A percentile compares a stretch with the other conserved stretches of the same genome.
These are phyloP conservation scores for Brienomyrus longianalis DNA, from an alignment of 2,113 vertebrate species.

Conservation along the genomic window DNA sequence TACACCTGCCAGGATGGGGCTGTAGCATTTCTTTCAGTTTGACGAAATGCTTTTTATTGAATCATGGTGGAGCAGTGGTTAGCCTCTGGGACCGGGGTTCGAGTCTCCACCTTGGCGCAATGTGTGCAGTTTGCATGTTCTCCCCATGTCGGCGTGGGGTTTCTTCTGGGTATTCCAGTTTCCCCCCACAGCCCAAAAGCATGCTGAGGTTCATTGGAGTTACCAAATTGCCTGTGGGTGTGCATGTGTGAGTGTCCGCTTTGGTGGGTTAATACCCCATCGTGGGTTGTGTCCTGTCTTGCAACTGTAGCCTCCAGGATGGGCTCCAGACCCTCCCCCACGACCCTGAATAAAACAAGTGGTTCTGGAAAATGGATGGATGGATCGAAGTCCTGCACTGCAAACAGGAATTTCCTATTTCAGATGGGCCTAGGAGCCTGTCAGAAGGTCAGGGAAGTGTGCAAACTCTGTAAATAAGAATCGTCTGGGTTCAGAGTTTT, in stretches of 20 bases:
- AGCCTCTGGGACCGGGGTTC: not conserved
- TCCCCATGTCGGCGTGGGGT: not conserved
- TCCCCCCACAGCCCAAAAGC: not conserved
- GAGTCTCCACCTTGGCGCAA: not conserved
- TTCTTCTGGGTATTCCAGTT: not conserved
- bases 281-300: not conserved
- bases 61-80: not conserved
- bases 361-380: not conserved
- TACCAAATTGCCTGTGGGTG: too few species aligned
- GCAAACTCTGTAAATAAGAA: not conserved
- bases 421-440: too few species aligned
- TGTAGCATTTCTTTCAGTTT: not conserved
- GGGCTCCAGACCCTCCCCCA: not conserved
- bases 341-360: not conserved
- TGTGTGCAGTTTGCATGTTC: not conserved
- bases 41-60: not conserved
- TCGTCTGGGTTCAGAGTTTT: not conserved
- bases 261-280: not conserved
- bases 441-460: not conserved
- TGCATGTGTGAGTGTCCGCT: not conserved
- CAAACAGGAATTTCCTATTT: too few species aligned
- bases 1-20: not conserved
- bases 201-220: not conserved
- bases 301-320: too few species aligned
- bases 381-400: not conserved